Conservation (phyloP, 2,113 vertebrate genomes). For the Phoenicopterus ruber region DNA sequence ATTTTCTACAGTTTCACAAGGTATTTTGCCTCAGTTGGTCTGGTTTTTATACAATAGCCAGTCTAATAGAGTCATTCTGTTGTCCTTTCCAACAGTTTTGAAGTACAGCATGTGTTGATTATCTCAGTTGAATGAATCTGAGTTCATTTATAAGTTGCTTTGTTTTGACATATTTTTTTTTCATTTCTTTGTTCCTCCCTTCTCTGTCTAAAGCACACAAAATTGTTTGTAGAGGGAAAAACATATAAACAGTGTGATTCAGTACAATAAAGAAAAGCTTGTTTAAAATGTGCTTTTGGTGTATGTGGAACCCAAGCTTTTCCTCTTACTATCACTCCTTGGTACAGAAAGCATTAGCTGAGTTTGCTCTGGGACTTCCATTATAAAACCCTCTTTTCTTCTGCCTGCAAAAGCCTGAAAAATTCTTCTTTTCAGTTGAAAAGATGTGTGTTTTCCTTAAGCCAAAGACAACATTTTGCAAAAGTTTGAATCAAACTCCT, state of each 20-base stretch:
- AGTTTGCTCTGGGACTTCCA: background rate
- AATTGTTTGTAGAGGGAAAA: background rate
- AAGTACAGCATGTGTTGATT: constrained; percentile 57
- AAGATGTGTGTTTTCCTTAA: background rate
- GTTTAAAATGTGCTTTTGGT: constrained; percentile 27
- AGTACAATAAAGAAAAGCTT: constrained; percentile 31
- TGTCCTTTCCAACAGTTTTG: constrained; percentile 18
- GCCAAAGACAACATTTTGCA: background rate
- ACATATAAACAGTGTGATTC: constrained; percentile 17
- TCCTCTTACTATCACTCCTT: background rate
- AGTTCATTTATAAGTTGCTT: constrained; percentile 44
- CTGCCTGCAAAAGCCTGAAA: background rate
- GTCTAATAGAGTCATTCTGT: constrained; percentile 8
- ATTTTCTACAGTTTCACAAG: constrained; percentile 2
- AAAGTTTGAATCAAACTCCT: background rate
- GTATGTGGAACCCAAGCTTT: background rate
- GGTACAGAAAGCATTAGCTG: constrained; percentile 7
- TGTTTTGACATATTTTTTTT: constrained; percentile 15
- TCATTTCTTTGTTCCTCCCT: constrained; percentile 12
- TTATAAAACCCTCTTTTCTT: background rate
- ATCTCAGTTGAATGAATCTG: constrained; percentile 32
- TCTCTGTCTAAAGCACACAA: background rate
- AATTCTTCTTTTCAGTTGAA: background rate
- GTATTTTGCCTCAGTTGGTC: constrained; percentile 13
- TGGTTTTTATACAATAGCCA: background rate